phyloP scores from a whole-genome alignment of 2,888 invertebrate species.

The Magallana nippona region DNA sequence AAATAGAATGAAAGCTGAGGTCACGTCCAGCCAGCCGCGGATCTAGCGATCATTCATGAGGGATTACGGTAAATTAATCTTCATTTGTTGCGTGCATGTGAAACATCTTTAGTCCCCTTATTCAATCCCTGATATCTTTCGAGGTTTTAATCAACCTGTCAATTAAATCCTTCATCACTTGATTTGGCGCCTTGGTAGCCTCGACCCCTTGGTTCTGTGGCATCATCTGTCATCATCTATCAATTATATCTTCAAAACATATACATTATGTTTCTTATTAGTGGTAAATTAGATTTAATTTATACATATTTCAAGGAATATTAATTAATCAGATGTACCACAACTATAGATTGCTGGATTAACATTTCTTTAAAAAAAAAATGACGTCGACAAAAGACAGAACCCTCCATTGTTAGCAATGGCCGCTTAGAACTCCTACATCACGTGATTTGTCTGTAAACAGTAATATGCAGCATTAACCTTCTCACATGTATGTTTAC shows the following conservation, averaged over 20 bases:
- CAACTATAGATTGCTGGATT: not conserved
- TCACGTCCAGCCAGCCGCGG: not conserved
- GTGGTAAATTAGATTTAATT: slow-evolving; percentile 2
- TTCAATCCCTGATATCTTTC: not conserved
- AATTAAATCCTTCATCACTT: not conserved
- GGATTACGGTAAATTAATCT: not conserved
- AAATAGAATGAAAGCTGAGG: not conserved
- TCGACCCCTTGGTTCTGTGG: not conserved
- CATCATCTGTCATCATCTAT: not conserved
- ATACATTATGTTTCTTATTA: not conserved
- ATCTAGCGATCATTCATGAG: not conserved
- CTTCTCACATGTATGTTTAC: too few relatives aligned
- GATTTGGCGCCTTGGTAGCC: slow-evolving; percentile 21
- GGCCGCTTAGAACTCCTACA: too few relatives aligned
- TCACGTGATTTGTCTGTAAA: too few relatives aligned
- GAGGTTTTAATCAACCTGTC: not conserved
- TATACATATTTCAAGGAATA: not conserved
- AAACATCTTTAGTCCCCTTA: too few relatives aligned
- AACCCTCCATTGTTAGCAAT: too few relatives aligned
- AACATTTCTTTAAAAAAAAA: too few relatives aligned
- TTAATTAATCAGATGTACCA: slow-evolving; percentile 2
- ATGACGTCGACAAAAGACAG: too few relatives aligned
- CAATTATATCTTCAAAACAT: not conserved
- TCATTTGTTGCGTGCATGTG: not conserved
- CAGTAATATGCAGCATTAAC: too few relatives aligned